Percentiles rank a stretch among this genome's conserved stretches.
Evolutionary conservation across 1,140 invertebrate genomes (phyloP).

Genomic region (Campoletis sonorensis): DNA sequence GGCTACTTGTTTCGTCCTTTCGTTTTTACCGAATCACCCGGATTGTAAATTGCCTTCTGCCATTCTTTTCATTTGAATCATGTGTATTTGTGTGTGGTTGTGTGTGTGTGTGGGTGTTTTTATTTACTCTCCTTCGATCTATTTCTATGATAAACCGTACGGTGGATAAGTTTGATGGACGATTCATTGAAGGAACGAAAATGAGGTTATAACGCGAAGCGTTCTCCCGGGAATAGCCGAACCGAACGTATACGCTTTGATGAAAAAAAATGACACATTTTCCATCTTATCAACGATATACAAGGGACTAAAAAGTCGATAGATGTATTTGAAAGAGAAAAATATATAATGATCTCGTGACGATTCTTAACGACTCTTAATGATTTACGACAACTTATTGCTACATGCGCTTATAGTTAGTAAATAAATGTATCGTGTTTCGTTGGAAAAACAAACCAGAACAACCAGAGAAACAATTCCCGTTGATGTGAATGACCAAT

Average conservation of each 20-base stretch:
- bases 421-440: background rate
- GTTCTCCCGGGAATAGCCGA: background rate
- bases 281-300: slow-evolving; percentile 17
- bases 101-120: background rate
- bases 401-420: background rate
- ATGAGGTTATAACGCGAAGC: slow-evolving; percentile 30
- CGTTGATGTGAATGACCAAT: too few species aligned
- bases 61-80: slow-evolving; percentile 5
- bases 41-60: background rate
- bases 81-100: slow-evolving; percentile 6
- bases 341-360: background rate
- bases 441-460: background rate
- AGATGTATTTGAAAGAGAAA: background rate
- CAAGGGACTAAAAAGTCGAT: background rate
- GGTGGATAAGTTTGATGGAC: slow-evolving; percentile 43
- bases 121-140: slow-evolving; percentile 13
- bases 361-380: background rate
- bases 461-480: too few species aligned
- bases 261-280: slow-evolving; percentile 5
- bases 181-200: slow-evolving; percentile 40
- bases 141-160: slow-evolving; percentile 41
- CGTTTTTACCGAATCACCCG: background rate
- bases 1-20: background rate
- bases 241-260: background rate
- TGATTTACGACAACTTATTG: slow-evolving; percentile 37